These are phyloP conservation scores for Mythimna albipuncta DNA, from an alignment of 2,888 invertebrate genomes.

Conservation along the genomic window DNA sequence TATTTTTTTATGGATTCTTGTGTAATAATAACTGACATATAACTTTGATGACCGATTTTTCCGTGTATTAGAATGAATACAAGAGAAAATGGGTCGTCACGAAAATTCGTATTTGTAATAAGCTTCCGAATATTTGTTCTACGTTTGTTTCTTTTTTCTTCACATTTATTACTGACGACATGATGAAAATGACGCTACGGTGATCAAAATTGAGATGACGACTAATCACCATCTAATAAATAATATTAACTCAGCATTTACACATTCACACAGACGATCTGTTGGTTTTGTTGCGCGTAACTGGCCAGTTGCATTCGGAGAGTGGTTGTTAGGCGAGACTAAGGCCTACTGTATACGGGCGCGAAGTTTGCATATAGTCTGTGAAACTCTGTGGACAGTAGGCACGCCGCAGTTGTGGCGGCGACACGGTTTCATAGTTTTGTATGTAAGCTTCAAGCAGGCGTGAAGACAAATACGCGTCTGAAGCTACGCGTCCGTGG, in stretches of 20 bases:
- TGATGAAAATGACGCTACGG: neutral
- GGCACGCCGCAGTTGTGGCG: too few species aligned
- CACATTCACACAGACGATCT: slow-evolving; percentile 8
- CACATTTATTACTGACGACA: neutral
- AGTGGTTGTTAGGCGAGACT: neutral
- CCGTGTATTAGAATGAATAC: neutral
- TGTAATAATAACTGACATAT: neutral
- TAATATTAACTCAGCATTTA: neutral
- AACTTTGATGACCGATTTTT: neutral
- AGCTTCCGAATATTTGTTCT: neutral
- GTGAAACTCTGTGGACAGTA: too few species aligned
- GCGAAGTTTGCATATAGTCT: too few species aligned
- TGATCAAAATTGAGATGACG: neutral
- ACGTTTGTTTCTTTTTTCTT: neutral
- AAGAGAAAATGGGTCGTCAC: too few species aligned
- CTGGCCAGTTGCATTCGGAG: slow-evolving; percentile 28
- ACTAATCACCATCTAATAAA: neutral
- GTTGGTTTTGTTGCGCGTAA: slow-evolving; percentile 17
- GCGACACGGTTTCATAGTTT: too few species aligned
- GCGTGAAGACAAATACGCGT: too few species aligned
- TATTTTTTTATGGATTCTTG: neutral
- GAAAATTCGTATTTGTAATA: neutral
- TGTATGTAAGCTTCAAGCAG: too few species aligned
- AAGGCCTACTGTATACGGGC: too few species aligned
- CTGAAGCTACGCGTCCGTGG: too few species aligned